Percentiles rank a stretch among this genome's conserved stretches.
These are phyloP conservation scores for Etheostoma spectabile DNA, from an alignment of 2,113 vertebrate genomes.

Conservation along the genomic window DNA sequence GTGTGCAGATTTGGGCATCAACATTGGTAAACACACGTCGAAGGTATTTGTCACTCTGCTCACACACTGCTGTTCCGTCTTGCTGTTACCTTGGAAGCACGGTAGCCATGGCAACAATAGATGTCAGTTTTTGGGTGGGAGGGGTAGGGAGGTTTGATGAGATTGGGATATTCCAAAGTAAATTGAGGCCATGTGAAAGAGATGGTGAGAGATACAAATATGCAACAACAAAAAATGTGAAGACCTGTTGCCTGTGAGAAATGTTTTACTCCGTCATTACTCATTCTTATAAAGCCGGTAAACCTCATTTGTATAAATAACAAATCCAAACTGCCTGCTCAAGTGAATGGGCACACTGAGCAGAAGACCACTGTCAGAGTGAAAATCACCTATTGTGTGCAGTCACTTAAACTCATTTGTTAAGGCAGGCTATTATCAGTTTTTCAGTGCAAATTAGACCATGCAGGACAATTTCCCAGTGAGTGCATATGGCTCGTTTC, in stretches of 20 bases:
- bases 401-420: conserved; percentile 57
- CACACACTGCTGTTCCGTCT: conserved; percentile 79
- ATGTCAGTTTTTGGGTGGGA: conserved; percentile 75
- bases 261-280: conserved; percentile 10
- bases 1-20: conserved; percentile 2
- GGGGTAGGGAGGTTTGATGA: conserved; percentile 46
- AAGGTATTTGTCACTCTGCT: conserved; percentile 84
- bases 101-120: conserved; percentile 85
- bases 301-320: conserved; percentile 36
- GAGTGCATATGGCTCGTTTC: conserved; percentile 57
- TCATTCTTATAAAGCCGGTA: conserved; percentile 6
- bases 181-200: conserved; percentile 56
- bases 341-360: conserved; percentile 23
- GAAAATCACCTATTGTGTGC: conserved; percentile 32
- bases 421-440: conserved; percentile 37
- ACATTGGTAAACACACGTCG: conserved; percentile 69
- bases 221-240: not conserved
- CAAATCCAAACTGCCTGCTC: conserved; percentile 29
- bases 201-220: conserved; percentile 11
- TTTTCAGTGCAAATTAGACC: conserved; percentile 57
- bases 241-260: conserved; percentile 67
- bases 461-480: conserved; percentile 61
- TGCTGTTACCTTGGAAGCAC: conserved; percentile 86
- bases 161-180: conserved; percentile 67
- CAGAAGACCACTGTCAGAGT: conserved; percentile 23